These are phyloP conservation scores for Lagria hirta DNA, from an alignment of 2,888 invertebrate genomes.

Conservation along the genomic window DNA sequence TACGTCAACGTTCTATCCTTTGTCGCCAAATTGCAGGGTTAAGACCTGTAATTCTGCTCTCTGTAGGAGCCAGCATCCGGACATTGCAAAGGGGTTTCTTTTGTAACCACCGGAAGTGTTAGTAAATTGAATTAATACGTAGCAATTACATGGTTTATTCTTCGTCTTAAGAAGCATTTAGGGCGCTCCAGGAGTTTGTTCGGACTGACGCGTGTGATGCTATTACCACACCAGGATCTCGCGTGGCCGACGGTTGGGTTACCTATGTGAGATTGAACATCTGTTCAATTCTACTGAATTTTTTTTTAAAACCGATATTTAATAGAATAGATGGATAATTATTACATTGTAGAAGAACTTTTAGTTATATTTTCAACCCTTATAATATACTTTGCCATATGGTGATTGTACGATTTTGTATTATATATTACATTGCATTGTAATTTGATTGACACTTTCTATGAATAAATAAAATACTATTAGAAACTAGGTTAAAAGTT, in stretches of 20 bases:
- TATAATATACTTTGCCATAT: constrained; percentile 27
- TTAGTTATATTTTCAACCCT: constrained; percentile 24
- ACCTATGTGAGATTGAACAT: constrained; percentile 23
- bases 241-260: constrained; percentile 46
- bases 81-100: constrained; percentile 48
- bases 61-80: constrained; percentile 51
- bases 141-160: constrained; percentile 54
- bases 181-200: constrained; percentile 45
- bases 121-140: constrained; percentile 56
- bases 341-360: constrained; percentile 23
- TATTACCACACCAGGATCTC: constrained; percentile 50
- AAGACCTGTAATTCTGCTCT: constrained; percentile 51
- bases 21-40: constrained; percentile 53
- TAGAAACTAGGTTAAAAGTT: too few species aligned
- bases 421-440: constrained; percentile 6
- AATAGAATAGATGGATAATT: constrained; percentile 28
- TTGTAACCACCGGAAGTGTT: constrained; percentile 52
- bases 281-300: constrained; percentile 15
- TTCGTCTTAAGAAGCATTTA: constrained; percentile 55
- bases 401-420: constrained; percentile 8
- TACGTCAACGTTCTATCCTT: constrained; percentile 47
- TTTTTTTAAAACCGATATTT: constrained; percentile 26
- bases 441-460: too few species aligned
- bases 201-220: constrained; percentile 46
- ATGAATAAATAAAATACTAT: too few species aligned